A percentile compares a stretch with the other conserved stretches of the same genome.
Conservation (phyloP, 2,888 invertebrate genomes). For the Leucozona laternaria region DNA sequence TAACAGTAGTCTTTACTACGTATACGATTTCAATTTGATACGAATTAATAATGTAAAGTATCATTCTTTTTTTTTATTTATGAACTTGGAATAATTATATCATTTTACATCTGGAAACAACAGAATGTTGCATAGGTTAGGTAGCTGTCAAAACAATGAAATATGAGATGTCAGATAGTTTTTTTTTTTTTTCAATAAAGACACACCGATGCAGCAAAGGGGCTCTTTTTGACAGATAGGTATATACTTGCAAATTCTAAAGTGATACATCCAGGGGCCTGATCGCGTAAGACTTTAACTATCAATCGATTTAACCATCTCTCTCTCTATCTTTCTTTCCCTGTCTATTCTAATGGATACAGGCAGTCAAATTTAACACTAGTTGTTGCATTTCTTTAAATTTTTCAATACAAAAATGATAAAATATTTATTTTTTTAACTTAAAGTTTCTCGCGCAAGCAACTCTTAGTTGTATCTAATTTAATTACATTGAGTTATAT, state of each 20-base stretch:
- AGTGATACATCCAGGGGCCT: no score
- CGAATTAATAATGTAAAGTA: constrained; percentile 55
- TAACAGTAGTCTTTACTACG: neutral
- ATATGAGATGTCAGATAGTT: constrained; percentile 23
- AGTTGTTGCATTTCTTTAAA: no score
- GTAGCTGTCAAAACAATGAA: constrained; percentile 57
- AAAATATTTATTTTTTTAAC: no score
- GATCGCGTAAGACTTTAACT: no score
- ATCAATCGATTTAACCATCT: no score
- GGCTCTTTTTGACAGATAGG: neutral
- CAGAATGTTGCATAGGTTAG: neutral
- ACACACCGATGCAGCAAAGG: neutral
- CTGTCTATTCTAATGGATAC: no score
- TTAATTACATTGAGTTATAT: no score
- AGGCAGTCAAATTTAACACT: no score
- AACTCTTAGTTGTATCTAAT: no score
- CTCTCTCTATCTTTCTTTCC: no score
- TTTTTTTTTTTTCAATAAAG: neutral
- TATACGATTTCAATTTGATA: constrained; percentile 37
- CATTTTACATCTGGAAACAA: neutral
- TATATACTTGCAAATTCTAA: neutral
- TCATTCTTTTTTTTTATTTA: neutral
- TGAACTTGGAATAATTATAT: constrained; percentile 5
- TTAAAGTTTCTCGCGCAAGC: no score
- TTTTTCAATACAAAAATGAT: no score